Evolutionary conservation across 2,888 invertebrate genomes (phyloP).

Genomic region (Julus scanicus): DNA sequence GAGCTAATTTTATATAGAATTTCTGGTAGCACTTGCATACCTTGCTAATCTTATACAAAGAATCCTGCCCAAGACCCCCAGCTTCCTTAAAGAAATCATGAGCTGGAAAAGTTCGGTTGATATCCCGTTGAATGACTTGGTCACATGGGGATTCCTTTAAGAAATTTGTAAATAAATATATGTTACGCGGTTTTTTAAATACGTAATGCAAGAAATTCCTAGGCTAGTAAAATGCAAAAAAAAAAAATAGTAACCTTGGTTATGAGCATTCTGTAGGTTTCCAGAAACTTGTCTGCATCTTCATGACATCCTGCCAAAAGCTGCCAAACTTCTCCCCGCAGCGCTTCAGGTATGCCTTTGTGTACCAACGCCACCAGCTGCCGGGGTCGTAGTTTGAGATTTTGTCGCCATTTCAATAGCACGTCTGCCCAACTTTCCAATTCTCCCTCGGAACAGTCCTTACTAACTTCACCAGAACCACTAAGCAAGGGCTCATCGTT

Average conservation of each 20-base stretch:
- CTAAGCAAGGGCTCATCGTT: slow-evolving; percentile 96
- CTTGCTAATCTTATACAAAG: slow-evolving; percentile 91
- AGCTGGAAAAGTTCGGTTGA: slow-evolving; percentile 98
- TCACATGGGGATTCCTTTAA: slow-evolving; percentile 91
- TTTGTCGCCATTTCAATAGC: slow-evolving; percentile 66
- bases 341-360: slow-evolving; percentile 91
- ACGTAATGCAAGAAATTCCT: no score
- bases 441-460: slow-evolving; percentile 93
- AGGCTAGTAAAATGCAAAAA: no score
- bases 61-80: slow-evolving; percentile 95
- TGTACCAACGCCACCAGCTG: slow-evolving; percentile 82
- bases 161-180: background rate
- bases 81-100: slow-evolving; percentile 97
- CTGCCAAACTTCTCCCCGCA: slow-evolving; percentile 98
- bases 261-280: slow-evolving; percentile 90
- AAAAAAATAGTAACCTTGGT: slow-evolving; percentile 76
- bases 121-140: slow-evolving; percentile 94
- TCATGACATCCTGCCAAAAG: slow-evolving; percentile 88
- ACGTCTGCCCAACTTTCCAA: slow-evolving; percentile 94
- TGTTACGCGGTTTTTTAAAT: no score
- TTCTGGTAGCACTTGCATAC: slow-evolving; percentile 60
- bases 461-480: slow-evolving; percentile 96
- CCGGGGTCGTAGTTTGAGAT: slow-evolving; percentile 75
- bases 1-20: no score
- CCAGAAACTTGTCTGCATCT: slow-evolving; percentile 81